These are phyloP conservation scores for Chloroceryle amazona DNA, from an alignment of 2,797 vertebrate species.

Conservation along the genomic window DNA sequence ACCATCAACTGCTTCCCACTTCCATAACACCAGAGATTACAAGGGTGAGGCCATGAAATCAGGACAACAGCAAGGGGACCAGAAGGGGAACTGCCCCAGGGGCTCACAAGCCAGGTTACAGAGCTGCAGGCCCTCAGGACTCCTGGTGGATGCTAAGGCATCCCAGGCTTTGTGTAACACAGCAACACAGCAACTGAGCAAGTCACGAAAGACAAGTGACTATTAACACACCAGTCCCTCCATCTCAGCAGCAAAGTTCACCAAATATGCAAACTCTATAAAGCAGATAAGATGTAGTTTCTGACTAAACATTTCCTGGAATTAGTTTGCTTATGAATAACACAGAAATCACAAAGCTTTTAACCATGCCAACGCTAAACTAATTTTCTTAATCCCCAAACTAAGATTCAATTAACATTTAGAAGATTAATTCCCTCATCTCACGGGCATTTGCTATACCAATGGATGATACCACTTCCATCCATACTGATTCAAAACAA, in stretches of 20 bases:
- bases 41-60: neutral
- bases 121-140: neutral
- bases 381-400: neutral
- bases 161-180: neutral
- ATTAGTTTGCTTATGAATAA: slow-evolving; percentile 22
- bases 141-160: neutral
- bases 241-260: neutral
- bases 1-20: neutral
- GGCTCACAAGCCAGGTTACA: neutral
- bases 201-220: neutral
- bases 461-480: neutral
- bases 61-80: neutral
- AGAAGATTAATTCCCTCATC: neutral
- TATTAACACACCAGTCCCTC: neutral
- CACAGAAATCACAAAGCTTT: neutral
- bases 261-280: neutral
- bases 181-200: neutral
- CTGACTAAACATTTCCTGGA: neutral
- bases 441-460: neutral
- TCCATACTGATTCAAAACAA: neutral
- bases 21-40: neutral
- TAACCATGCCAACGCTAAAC: neutral
- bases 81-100: neutral
- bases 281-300: neutral
- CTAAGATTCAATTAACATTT: neutral